Base-by-base conservation (phyloP, 2,797 vertebrate species). In the Amniataba percoides region DNA sequence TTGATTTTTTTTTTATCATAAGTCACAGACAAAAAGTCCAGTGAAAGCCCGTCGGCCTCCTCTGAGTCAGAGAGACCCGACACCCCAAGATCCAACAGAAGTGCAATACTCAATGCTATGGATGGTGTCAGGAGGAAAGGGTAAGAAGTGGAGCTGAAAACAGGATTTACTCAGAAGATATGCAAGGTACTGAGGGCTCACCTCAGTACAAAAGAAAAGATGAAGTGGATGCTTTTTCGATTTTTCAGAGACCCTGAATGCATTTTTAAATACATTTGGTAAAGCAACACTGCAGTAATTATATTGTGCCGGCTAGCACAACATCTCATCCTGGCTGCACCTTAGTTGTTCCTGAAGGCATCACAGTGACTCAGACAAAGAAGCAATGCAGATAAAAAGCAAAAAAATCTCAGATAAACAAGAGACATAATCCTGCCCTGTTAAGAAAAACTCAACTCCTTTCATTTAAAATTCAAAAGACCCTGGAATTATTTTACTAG, bases 71-170 rank as follows among this genome's bases (percentile, higher is more conserved):
- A 92, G 82, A 92, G 70, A 45, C 21, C 94, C 7, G 90, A 94
- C 68, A 88, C 87, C 1, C 91, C 95, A 1, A 87, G 83, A 80
- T 94, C 93, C 48, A 87, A 81, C 73, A 88, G 87, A 84, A 95
- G 83, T 68, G 89, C 91, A n/a, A 84, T 94, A 40, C 94, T 93
- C 63, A 89, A 69, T 45, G 45, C 90, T n/a, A 82, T 95, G 73
- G 89, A 93, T 4, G 93, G 90, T 9, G 91, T 88, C 59, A 95
- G 77, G 85, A 97, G 92, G 81, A 96, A 96, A 86, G 96, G 96
- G 97, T 99, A 92, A 96, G 94, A 5, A 58, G 40, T 15, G 18
- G 49, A 23, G 14, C 25, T 1, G 36, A 23, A 60, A n/a, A 61
- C 4, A 23, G 52, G 9, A 7, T 21, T 67, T 71, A 46, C 31